Base-by-base conservation (phyloP, 2,797 vertebrate genomes). In the Aythya fuligula region DNA sequence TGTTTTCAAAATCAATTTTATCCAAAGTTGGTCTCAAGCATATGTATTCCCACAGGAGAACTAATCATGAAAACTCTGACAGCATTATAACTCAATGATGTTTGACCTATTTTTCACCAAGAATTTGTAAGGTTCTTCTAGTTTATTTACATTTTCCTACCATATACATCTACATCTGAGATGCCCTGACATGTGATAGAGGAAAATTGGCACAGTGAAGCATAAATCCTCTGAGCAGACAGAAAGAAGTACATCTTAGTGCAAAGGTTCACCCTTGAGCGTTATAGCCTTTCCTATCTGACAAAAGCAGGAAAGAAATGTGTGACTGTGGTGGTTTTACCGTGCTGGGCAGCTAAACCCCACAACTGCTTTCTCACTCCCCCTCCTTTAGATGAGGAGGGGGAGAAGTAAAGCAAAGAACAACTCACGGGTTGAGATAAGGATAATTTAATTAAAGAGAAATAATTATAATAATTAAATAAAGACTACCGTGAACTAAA, bases 121-220 rank as follows among this genome's bases (percentile, higher is more conserved):
- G 11, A 6, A 9, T 34, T 7, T 22, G 15, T 7, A 73, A 32
- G 28, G 11, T 56, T 83, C 34, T 61, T 36, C 66, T 57, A 1
- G 4, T 14, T 72, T 85, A 61, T 24, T 32, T 58, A 10, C 27
- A 24, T 30, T 36, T 30, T n/a, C 41, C 20, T 10, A 10, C 38
- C 15, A 1, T 17, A 84, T 71, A 56, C 11, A 18, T 16, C 27
- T 9, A 51, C 14, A 43, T 64, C 39, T 88, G 89, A 74, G 43
- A 60, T 71, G 5, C 21, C n/a, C 21, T 74, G 61, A 62, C 25
- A n/a, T 4, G 32, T 6, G 4, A 1, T 10, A 19, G 6, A 86
- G 18, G 32, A 21, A 56, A 75, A 78, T 8, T 0, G 0, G 13
- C 43, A 36, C 6, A 24, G 6, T 32, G 71, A 36, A 45, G 27